Evolutionary conservation across 1,140 invertebrate genomes (phyloP), one percentile per base, ranked within the genome.

Genomic region (Charaxes varanes): DNA sequence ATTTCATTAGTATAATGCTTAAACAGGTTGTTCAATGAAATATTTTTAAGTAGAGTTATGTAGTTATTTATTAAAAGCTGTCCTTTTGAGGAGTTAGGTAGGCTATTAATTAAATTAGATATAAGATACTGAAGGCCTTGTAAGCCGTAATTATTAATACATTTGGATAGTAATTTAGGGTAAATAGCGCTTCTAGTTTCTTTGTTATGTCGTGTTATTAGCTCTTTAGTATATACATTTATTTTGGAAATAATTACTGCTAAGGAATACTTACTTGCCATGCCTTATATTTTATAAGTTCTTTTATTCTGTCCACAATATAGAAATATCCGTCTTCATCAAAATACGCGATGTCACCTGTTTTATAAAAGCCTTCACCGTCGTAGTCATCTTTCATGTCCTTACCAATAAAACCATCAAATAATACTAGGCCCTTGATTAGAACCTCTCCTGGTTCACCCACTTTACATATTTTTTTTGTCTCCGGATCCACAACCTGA

Each of bases 261-360:
- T 17, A 34, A 32, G n/a, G n/a, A n/a, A n/a, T n/a, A 52, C 54
- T 74, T 51, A 83, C 76, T 53, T 78, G 70, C 53, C 64, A 73
- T 23, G 62, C 63, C 14, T 74, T 74, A 32, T 89, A 92, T 74
- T 94, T 93, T 28, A 93, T 91, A 21, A 93, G 80, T 57, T 93
- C 91, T 52, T 93, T 94, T 15, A 92, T 72, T 33, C 93, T 79
- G 48, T 92, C 92, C 3, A 90, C 84, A 26, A 93, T 85, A 45
- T 84, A 91, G 34, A 93, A 86, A 33, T 86, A 88, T 0, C 85
- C 86, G 10, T 91, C 85, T 45, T 90, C 80, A 49, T 93, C 90
- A 41, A 89, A 87, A 46, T 89, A 91, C 0, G 86, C 89, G 12
- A 93, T 80, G 63, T 94, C 91, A 18, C 92, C 92, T 35, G 92